phyloP scores from a whole-genome alignment of 2,113 vertebrate species.

The Cryptomyrus ogoouensis region DNA sequence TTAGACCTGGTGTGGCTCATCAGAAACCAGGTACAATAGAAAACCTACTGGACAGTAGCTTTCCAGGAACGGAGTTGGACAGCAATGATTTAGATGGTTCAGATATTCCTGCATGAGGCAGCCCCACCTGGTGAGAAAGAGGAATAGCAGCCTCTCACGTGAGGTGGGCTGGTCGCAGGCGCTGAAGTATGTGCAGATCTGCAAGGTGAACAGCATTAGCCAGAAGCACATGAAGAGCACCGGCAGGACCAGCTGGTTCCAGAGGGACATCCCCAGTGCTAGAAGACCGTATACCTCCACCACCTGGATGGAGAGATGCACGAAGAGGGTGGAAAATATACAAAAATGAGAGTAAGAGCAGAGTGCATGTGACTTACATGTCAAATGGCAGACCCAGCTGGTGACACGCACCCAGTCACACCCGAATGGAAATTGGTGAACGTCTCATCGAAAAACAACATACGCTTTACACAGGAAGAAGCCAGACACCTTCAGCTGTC shows the following conservation, averaged over 20 bases:
- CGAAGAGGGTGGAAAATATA: too few relatives aligned
- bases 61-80: too few relatives aligned
- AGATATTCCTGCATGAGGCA: background rate
- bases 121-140: conserved; percentile 72
- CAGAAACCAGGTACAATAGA: too few relatives aligned
- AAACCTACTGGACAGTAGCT: too few relatives aligned
- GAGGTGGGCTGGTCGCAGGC: conserved; percentile 90
- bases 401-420: background rate
- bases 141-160: conserved; percentile 75
- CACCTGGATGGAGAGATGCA: conserved; percentile 62
- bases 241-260: conserved; percentile 96
- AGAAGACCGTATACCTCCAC: conserved; percentile 94
- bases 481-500: background rate
- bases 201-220: conserved; percentile 93
- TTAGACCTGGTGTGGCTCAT: too few relatives aligned
- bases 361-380: background rate
- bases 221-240: conserved; percentile 98
- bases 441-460: background rate
- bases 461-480: background rate
- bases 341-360: background rate
- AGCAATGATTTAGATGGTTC: background rate
- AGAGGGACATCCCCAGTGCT: conserved; percentile 92
- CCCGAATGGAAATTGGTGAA: background rate
- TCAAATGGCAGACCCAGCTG: background rate
- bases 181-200: conserved; percentile 97